These are phyloP conservation scores for Anguilla megastoma DNA, from an alignment of 2,797 vertebrate species.

Conservation along the genomic window DNA sequence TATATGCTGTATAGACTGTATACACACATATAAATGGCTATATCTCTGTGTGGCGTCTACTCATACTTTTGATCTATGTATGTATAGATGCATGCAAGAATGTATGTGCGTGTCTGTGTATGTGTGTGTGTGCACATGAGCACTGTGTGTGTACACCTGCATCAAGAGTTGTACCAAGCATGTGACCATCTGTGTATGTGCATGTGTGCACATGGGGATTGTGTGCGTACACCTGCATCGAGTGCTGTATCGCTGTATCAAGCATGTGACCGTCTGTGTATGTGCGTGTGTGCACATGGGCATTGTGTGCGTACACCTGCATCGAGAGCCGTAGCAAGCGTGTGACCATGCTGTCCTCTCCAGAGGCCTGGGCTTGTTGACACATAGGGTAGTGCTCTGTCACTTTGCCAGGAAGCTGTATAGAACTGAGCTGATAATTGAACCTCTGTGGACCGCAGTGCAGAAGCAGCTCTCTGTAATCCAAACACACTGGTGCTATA, in stretches of 20 bases:
- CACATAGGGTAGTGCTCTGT: neutral
- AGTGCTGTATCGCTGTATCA: neutral
- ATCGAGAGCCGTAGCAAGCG: neutral
- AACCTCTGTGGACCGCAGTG: constrained; percentile 22
- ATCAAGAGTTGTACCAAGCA: no score
- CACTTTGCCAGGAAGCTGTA: neutral
- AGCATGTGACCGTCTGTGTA: neutral
- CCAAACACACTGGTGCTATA: neutral
- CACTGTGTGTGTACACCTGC: no score
- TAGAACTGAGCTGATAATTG: constrained; percentile 18
- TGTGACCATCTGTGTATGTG: no score
- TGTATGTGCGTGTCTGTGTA: neutral
- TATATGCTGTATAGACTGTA: neutral
- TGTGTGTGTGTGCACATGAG: no score
- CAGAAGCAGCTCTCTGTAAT: constrained; percentile 11
- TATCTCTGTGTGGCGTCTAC: no score
- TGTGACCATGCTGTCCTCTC: neutral
- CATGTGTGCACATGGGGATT: no score
- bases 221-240: neutral
- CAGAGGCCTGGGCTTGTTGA: constrained; percentile 20
- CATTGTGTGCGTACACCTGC: neutral
- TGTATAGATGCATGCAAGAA: neutral
- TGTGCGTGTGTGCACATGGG: neutral
- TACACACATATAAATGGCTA: neutral
- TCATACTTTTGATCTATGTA: no score